Evolutionary conservation across 2,113 vertebrate genomes (phyloP).

Genomic region (Marmota monax): DNA sequence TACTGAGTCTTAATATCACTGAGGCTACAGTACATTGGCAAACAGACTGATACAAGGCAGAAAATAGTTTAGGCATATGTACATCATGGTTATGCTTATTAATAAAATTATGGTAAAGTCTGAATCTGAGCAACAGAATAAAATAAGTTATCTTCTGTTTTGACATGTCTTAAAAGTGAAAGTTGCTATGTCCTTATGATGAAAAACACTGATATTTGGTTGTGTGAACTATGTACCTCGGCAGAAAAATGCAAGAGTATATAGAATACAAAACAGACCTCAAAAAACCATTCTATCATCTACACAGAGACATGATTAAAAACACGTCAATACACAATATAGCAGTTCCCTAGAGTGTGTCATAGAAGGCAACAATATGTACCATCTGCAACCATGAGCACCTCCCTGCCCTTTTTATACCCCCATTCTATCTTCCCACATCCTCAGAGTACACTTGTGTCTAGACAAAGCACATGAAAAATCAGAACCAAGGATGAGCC

Average conservation of each 20-base stretch:
- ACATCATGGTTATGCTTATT: not conserved
- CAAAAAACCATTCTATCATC: not conserved
- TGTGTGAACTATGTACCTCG: not conserved
- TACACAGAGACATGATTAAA: not conserved
- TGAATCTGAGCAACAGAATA: conserved; percentile 21
- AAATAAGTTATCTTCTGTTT: not conserved
- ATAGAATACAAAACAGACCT: conserved; percentile 4
- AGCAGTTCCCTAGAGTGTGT: not conserved
- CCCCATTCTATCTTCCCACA: not conserved
- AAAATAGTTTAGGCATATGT: not conserved
- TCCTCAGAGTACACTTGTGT: not conserved
- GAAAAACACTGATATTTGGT: not conserved
- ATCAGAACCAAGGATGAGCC: not conserved
- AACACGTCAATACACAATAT: not conserved
- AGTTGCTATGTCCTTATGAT: not conserved
- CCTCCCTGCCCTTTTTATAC: not conserved
- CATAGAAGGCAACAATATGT: not conserved
- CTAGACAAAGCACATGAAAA: not conserved
- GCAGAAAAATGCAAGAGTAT: conserved; percentile 24
- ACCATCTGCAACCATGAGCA: not conserved
- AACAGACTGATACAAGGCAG: not conserved
- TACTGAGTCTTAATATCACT: not conserved
- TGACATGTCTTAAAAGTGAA: conserved; percentile 33
- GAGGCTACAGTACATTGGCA: not conserved
- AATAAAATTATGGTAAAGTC: not conserved